Evolutionary conservation across 2,888 invertebrate genomes (phyloP), one percentile per base, ranked within the genome.

Genomic region (Conistra vaccinii): DNA sequence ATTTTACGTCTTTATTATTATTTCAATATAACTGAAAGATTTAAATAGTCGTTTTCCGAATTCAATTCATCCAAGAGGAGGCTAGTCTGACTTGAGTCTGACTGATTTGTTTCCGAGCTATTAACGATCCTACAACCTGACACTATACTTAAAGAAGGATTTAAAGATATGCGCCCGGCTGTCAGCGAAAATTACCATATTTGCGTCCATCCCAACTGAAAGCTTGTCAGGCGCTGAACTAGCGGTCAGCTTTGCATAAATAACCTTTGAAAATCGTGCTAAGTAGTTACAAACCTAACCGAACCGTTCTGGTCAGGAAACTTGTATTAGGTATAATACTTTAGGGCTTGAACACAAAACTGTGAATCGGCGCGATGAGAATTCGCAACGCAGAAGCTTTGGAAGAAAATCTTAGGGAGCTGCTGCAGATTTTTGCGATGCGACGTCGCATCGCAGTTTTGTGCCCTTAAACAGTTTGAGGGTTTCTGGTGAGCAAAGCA

Each of bases 291-390:
- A 32, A 63, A n/a, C 17, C 48, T 17, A 10, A n/a, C n/a, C 12
- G 29, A 29, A 29, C 23, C 20, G 20, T 20, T 73, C 29, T 12
- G 48, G 73, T 39, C 62, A 10, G 20, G 1, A 17, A 63, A 63
- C 48, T 48, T 48, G 57, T 73, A 63, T 23, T 29, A n/a, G n/a
- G n/a, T n/a, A n/a, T 62, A 71, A 48, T 48, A 51, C 73, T 42
- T 74, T n/a, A n/a, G n/a, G n/a, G n/a, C n/a, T n/a, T n/a, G n/a
- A n/a, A n/a, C n/a, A n/a, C n/a, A n/a, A n/a, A n/a, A n/a, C n/a
- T n/a, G n/a, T n/a, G n/a, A n/a, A n/a, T n/a, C n/a, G n/a, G n/a
- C n/a, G n/a, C n/a, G n/a, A n/a, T n/a, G n/a, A n/a, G n/a, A n/a
- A n/a, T n/a, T n/a, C n/a, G n/a, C n/a, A n/a, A n/a, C n/a, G n/a